Conservation (phyloP, 2,888 invertebrate species). For the Elysia crispata region DNA sequence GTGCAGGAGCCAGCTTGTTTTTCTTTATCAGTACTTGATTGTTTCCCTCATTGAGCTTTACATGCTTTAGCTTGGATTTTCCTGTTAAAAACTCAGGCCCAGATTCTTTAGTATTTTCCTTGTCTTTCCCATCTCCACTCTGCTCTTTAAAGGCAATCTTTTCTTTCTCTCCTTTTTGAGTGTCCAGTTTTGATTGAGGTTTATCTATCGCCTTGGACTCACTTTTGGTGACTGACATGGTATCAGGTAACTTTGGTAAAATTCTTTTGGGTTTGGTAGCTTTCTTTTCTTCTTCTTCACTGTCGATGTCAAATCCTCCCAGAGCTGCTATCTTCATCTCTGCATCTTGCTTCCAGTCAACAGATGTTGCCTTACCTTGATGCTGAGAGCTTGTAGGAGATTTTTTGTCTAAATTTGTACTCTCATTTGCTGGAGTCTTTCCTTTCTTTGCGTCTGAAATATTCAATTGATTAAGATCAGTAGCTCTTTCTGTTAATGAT, state of each 20-base stretch:
- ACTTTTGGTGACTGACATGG: too few species aligned
- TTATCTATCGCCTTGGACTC: background rate
- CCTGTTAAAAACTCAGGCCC: background rate
- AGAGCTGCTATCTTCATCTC: constrained; percentile 62
- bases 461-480: too few species aligned
- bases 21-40: background rate
- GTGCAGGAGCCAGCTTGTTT: background rate
- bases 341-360: constrained; percentile 72
- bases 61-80: constrained; percentile 17
- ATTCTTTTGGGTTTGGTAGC: background rate
- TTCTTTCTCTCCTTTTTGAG: constrained; percentile 3
- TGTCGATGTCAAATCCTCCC: constrained; percentile 32
- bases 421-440: background rate
- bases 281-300: constrained; percentile 1
- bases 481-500: background rate
- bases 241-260: background rate
- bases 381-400: background rate
- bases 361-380: constrained; percentile 39
- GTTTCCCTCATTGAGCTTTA: background rate
- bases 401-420: background rate
- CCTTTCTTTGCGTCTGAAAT: background rate
- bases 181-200: background rate
- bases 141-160: background rate
- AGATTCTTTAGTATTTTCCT: constrained; percentile 20
- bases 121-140: background rate